These are phyloP conservation scores for Hormiphora californensis DNA, from an alignment of 37 sponge, comb jelly and placozoan species.

Conservation along the genomic window DNA sequence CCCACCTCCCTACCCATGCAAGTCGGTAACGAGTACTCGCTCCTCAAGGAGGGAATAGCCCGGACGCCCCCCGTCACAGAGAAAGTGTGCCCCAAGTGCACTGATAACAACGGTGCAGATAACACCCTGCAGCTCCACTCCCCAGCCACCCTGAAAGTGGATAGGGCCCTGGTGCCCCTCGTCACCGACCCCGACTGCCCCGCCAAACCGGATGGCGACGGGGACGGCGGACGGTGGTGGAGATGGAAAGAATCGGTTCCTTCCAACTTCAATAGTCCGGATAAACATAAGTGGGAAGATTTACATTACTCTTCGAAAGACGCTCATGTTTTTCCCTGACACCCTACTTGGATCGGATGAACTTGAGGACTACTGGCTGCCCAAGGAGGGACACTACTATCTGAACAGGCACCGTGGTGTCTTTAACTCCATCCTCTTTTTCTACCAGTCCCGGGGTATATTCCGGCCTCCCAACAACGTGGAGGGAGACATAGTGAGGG, in stretches of 20 bases:
- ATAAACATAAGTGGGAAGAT: conserved; percentile 22
- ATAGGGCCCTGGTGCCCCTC: background rate
- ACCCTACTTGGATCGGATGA: conserved; percentile 13
- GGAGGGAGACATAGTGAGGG: conserved; percentile 8
- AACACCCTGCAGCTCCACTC: too few species aligned
- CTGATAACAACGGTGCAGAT: background rate
- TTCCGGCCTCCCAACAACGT: conserved; percentile 38
- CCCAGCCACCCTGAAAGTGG: too few species aligned
- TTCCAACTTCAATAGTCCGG: background rate
- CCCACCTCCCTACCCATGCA: too few species aligned
- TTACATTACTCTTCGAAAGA: conserved; percentile 30
- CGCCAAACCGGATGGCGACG: background rate
- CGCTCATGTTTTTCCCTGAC: conserved; percentile 33
- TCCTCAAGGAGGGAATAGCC: background rate
- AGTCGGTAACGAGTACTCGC: background rate
- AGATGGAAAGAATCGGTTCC: background rate
- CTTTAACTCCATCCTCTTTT: conserved; percentile 40
- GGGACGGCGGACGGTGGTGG: background rate
- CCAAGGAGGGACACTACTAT: background rate
- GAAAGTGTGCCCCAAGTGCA: background rate
- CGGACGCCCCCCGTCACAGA: background rate
- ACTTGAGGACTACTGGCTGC: conserved; percentile 13
- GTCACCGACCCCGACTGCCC: background rate
- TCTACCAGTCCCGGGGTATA: conserved; percentile 19
- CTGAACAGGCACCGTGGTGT: conserved; percentile 46